Base-by-base conservation (phyloP, 2,113 vertebrate genomes). In the Ivindomyrus marchei region DNA sequence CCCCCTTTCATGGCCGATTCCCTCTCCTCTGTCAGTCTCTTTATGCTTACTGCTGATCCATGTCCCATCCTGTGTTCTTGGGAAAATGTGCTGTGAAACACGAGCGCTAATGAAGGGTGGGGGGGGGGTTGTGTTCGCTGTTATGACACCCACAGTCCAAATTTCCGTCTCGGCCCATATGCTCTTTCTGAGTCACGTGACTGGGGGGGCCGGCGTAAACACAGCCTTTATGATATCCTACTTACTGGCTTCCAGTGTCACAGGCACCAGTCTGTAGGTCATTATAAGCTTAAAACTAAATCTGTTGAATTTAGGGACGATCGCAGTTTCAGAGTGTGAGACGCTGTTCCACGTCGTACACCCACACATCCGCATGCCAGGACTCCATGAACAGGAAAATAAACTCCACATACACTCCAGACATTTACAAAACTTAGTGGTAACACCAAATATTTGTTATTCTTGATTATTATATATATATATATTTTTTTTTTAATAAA, bases 401-500 rank as follows among this genome's bases (percentile, higher is more conserved):
- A 47, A 42, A 42, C 74, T 19, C 83, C 15, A 87, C 85, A 53
- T 53, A 27, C 27, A 87, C 50, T 87, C 1, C 47, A 53, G 39
- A 87, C 49, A 19, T 56, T 52, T 87, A 87, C 85, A 53, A 39
- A 87, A 31, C n/a, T 5, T 80, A n/a, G 42, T 85, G 83, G n/a
- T 42, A 85, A 46, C 83, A 85, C 83, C 85, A 87, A 87, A 53
- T 47, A 42, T 85, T 85, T 85, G 17, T 85, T 39, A 21, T 21
- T 42, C 2, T 85, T 85, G 45, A 45, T 88, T 45, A 87, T 56
- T 21, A 56, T 56, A 83, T 45, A 87, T 49, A 52, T 52, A 50
- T 49, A 46, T 49, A 19, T 50, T 27, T 50, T 46, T 27, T 88
- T 88, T 56, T 90, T 90, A 87, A 77, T 90, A 86, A 92, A 92